These are phyloP conservation scores for Rapana venosa DNA, from an alignment of 2,888 invertebrate genomes.

Conservation along the genomic window DNA sequence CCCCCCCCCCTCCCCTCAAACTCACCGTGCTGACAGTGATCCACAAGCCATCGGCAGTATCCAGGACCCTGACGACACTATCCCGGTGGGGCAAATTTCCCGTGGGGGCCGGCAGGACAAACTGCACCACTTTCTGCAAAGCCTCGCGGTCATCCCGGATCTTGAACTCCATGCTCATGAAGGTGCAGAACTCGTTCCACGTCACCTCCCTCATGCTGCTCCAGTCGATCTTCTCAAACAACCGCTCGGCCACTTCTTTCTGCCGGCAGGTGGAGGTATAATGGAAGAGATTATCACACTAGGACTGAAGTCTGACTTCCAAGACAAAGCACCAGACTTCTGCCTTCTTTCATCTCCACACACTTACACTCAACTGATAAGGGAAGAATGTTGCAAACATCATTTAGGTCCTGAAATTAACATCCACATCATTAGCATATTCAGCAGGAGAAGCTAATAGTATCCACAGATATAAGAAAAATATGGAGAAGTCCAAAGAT, in stretches of 20 bases:
- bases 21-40: slow-evolving; percentile 75
- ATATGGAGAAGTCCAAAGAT: too few relatives aligned
- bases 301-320: too few relatives aligned
- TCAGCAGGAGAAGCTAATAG: too few relatives aligned
- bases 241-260: slow-evolving; percentile 69
- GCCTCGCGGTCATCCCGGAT: slow-evolving; percentile 77
- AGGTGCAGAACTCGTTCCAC: slow-evolving; percentile 79
- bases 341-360: too few relatives aligned
- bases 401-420: too few relatives aligned
- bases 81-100: slow-evolving; percentile 76
- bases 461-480: too few relatives aligned
- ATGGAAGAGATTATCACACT: too few relatives aligned
- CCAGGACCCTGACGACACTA: slow-evolving; percentile 72
- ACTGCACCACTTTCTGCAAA: slow-evolving; percentile 72
- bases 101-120: slow-evolving; percentile 75
- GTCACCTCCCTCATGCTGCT: slow-evolving; percentile 75
- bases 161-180: slow-evolving; percentile 78
- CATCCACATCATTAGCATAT: too few relatives aligned
- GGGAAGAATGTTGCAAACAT: too few relatives aligned
- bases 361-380: too few relatives aligned
- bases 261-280: background rate
- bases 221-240: slow-evolving; percentile 79
- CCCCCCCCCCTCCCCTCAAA: background rate
- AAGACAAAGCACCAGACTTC: too few relatives aligned
- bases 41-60: slow-evolving; percentile 75